phyloP scores from a whole-genome alignment of 2,888 invertebrate genomes.

The Orchestes rusci region DNA sequence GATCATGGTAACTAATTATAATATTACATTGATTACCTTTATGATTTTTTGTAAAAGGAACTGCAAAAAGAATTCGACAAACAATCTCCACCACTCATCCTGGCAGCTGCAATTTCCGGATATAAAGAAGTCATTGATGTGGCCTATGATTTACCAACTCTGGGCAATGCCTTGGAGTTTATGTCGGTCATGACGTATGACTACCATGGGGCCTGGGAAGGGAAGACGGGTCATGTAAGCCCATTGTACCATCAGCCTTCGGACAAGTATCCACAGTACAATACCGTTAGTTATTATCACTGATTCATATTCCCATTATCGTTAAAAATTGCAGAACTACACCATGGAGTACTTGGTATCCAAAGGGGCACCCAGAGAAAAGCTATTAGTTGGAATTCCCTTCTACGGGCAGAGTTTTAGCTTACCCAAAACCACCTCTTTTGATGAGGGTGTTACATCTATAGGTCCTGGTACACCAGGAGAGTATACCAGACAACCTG shows the following conservation, averaged over 20 bases:
- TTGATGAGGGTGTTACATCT: conserved; percentile 55
- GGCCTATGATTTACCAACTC: conserved; percentile 69
- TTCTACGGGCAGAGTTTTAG: conserved; percentile 85
- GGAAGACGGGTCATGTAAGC: conserved; percentile 71
- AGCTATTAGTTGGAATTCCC: conserved; percentile 73
- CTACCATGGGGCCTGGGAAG: conserved; percentile 86
- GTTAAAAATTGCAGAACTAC: conserved; percentile 64
- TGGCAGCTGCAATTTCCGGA: conserved; percentile 81
- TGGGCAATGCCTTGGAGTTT: conserved; percentile 68
- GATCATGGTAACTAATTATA: conserved; percentile 57
- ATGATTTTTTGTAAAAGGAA: too few species aligned
- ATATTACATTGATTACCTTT: too few species aligned
- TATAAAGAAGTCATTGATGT: conserved; percentile 85
- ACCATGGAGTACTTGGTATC: conserved; percentile 69
- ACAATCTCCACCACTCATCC: conserved; percentile 58
- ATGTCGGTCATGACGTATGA: conserved; percentile 83
- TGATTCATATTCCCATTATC: neutral
- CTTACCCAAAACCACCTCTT: conserved; percentile 45
- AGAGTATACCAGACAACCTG: conserved; percentile 76
- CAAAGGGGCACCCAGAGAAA: conserved; percentile 69
- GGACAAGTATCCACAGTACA: conserved; percentile 70
- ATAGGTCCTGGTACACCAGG: conserved; percentile 73
- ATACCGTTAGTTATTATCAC: conserved; percentile 53
- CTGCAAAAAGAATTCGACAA: conserved; percentile 55
- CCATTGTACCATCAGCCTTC: conserved; percentile 60